Evolutionary conservation across 2,113 vertebrate genomes (phyloP), one percentile per base, ranked within the genome.

Genomic region (Megaceryle maxima): DNA sequence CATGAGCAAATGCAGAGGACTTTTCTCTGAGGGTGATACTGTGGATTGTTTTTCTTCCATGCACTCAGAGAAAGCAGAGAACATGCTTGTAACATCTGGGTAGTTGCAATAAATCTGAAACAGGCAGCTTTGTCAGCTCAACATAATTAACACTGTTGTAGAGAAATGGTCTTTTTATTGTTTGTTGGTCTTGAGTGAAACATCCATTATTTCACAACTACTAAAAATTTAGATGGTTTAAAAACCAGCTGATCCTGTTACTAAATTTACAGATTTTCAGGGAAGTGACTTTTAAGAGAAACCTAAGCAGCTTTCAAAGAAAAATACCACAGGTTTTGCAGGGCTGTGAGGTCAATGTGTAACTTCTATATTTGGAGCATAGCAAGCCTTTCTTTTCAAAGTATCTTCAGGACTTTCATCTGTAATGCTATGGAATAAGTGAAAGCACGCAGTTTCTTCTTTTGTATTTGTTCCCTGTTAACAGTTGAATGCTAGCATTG

Each of bases 1-100:
- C 9, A 9, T 83, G 39, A 60, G 25, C 24, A 83, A 90, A 55
- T 39, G 26, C 19, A 31, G 41, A 35, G 39, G 22, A 57, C 21
- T 21, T 55, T 15, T 76, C 43, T 51, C 21, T 63, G 15, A 43
- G 10, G 5, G 11, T 26, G 21, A 11, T 48, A 35, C 14, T 67
- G 2, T 17, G 4, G 9, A 2, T 0, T 1, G 16, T 41, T 79
- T 46, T 73, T 19, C 15, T 79, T 13, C 43, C 3, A 2, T 29
- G 17, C 20, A 22, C 28, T 10, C 21, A 20, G 10, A 46, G 39
- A 28, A 57, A 53, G 37, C 10, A 24, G 50, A 26, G 60, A 64
- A 59, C n/a, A 9, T 29, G 14, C 2, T 75, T 70, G 13, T 83
- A 72, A 63, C 4, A 3, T 78, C 28, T n/a, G 5, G 31, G 12